Percentiles rank a stretch among this genome's conserved stretches.
phyloP scores from a whole-genome alignment of 1,140 invertebrate genomes.

The Aphaenogaster rudis region DNA sequence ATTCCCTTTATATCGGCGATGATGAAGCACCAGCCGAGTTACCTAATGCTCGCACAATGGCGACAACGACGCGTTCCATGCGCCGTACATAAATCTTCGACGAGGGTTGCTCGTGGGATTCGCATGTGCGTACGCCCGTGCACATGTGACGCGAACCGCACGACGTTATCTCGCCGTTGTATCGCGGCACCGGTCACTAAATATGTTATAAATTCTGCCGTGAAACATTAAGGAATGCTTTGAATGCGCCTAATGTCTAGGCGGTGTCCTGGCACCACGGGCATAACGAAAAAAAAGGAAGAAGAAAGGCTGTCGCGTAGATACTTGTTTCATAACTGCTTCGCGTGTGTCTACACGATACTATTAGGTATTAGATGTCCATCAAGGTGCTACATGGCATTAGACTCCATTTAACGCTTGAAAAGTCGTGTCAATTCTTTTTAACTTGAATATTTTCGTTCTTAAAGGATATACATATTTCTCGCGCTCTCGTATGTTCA shows the following conservation, averaged over 20 bases:
- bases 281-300: not conserved
- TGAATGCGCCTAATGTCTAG: conserved; percentile 77
- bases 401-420: not conserved
- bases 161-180: conserved; percentile 76
- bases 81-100: conserved; percentile 80
- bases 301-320: not conserved
- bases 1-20: conserved; percentile 69
- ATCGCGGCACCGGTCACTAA: conserved; percentile 77
- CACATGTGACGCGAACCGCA: conserved; percentile 27
- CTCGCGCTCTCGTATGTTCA: not conserved
- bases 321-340: not conserved
- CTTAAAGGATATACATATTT: not conserved
- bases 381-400: not conserved
- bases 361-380: not conserved
- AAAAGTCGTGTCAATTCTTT: not conserved
- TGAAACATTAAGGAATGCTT: conserved; percentile 80
- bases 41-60: conserved; percentile 81
- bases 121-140: conserved; percentile 47
- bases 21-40: conserved; percentile 77
- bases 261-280: conserved; percentile 25
- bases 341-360: not conserved
- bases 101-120: conserved; percentile 69
- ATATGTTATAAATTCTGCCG: conserved; percentile 81
- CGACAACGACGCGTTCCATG: conserved; percentile 75
- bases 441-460: not conserved